A percentile compares a stretch with the other conserved stretches of the same genome.
These are phyloP conservation scores for Furcifer pardalis DNA, from an alignment of 2,797 vertebrate genomes.

Conservation along the genomic window DNA sequence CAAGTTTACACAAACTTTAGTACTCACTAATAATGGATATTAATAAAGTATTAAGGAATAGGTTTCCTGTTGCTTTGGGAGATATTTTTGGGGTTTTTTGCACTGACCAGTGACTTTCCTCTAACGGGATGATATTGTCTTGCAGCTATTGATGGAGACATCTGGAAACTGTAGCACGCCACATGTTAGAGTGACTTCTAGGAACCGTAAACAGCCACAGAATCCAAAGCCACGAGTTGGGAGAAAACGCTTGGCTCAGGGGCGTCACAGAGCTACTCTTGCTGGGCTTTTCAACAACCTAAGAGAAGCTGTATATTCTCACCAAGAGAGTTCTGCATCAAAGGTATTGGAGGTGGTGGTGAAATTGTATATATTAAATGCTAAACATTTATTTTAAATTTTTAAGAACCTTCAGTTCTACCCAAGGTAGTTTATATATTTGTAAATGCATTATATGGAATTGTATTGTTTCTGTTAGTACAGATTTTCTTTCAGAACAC, in stretches of 20 bases:
- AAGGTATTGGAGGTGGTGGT: conserved; percentile 71
- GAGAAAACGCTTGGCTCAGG: conserved; percentile 71
- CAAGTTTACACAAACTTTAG: not conserved
- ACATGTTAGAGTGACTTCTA: not conserved
- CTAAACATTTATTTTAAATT: not conserved
- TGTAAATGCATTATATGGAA: not conserved
- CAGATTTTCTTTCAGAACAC: not conserved
- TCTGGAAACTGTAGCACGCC: conserved; percentile 42
- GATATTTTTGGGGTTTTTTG: not conserved
- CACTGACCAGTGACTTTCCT: not conserved
- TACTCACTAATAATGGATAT: not conserved
- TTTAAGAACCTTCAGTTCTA: not conserved
- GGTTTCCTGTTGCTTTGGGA: not conserved
- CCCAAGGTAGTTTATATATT: fast-evolving
- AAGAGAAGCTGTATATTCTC: conserved; percentile 68
- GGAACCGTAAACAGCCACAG: not conserved
- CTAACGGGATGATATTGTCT: conserved; percentile 17
- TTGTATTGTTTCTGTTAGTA: conserved; percentile 16
- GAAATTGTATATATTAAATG: not conserved
- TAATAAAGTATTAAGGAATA: not conserved
- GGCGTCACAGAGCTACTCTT: conserved; percentile 70
- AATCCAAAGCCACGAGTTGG: conserved; percentile 54
- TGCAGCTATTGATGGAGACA: conserved; percentile 70
- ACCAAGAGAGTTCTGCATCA: conserved; percentile 67
- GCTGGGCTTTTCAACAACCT: conserved; percentile 73